phyloP scores from a whole-genome alignment of 2,888 invertebrate genomes.

The Subacronicta megacephala region DNA sequence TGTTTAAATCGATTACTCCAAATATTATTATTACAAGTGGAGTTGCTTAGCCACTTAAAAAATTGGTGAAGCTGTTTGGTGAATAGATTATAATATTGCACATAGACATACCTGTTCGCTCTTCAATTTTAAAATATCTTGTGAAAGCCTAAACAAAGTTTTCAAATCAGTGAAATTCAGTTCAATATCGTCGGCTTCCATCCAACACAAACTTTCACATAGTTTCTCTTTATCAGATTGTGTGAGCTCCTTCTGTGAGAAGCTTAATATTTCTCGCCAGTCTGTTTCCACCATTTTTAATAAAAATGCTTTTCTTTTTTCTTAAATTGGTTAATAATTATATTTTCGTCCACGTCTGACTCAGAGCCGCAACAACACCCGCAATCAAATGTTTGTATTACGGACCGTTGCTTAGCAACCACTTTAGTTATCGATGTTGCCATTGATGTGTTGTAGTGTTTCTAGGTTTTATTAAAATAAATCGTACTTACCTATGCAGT shows the following conservation, averaged over 20 bases:
- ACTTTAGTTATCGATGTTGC: neutral
- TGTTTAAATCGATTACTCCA: too few species aligned
- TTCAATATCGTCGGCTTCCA: slow-evolving; percentile 90
- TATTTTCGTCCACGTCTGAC: slow-evolving; percentile 15
- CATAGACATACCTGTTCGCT: slow-evolving; percentile 90
- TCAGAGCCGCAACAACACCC: slow-evolving; percentile 16
- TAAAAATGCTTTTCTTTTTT: slow-evolving; percentile 27
- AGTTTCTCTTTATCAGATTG: slow-evolving; percentile 91
- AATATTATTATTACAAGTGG: too few species aligned
- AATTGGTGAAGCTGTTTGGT: neutral
- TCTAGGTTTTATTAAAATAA: too few species aligned
- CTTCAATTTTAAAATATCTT: slow-evolving; percentile 92
- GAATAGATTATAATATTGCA: neutral
- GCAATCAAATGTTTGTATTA: slow-evolving; percentile 53
- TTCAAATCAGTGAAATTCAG: slow-evolving; percentile 88
- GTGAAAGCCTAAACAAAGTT: slow-evolving; percentile 90
- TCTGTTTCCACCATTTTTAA: slow-evolving; percentile 85
- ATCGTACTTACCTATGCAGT: too few species aligned
- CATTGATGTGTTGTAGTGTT: neutral
- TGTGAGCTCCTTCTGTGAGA: slow-evolving; percentile 87
- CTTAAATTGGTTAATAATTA: slow-evolving; percentile 12
- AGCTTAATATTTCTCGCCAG: slow-evolving; percentile 89
- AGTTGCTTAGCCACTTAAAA: too few species aligned
- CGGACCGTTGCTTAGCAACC: slow-evolving; percentile 73
- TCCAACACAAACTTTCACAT: slow-evolving; percentile 90